These are phyloP conservation scores for Reticulitermes lucifugus DNA, from an alignment of 2,888 invertebrate species.

Conservation along the genomic window DNA sequence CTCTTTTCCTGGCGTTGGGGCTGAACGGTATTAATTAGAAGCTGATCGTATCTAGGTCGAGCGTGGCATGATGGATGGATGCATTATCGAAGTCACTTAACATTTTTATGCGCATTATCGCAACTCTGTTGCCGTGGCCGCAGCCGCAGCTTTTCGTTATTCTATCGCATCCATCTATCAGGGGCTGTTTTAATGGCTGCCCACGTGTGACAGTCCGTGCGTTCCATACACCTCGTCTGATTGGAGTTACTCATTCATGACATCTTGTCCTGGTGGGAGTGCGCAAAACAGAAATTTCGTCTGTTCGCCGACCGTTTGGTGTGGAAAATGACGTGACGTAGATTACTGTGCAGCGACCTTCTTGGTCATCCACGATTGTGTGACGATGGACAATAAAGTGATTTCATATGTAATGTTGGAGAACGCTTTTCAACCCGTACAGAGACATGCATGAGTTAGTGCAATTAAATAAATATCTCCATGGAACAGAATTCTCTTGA, in stretches of 20 bases:
- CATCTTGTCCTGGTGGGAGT: background rate
- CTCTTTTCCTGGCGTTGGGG: background rate
- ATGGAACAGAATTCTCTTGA: no score
- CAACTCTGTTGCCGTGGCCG: background rate
- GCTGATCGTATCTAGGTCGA: slow-evolving; percentile 24
- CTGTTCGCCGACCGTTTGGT: background rate
- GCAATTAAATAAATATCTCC: no score
- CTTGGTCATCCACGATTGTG: background rate
- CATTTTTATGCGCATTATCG: slow-evolving; percentile 15
- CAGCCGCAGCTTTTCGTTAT: background rate
- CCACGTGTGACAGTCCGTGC: background rate
- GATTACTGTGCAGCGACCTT: background rate
- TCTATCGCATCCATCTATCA: slow-evolving; percentile 11
- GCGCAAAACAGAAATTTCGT: background rate
- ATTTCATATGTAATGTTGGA: background rate
- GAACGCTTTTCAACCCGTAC: no score
- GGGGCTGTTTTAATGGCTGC: background rate
- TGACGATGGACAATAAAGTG: background rate
- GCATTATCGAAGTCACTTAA: slow-evolving; percentile 22
- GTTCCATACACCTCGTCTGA: background rate
- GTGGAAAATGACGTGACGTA: background rate
- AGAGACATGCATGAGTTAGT: no score
- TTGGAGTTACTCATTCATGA: slow-evolving; percentile 14
- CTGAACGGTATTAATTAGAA: slow-evolving; percentile 27
- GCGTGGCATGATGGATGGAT: slow-evolving; percentile 20